phyloP scores from a whole-genome alignment of 2,797 vertebrate genomes.

The Falco biarmicus region DNA sequence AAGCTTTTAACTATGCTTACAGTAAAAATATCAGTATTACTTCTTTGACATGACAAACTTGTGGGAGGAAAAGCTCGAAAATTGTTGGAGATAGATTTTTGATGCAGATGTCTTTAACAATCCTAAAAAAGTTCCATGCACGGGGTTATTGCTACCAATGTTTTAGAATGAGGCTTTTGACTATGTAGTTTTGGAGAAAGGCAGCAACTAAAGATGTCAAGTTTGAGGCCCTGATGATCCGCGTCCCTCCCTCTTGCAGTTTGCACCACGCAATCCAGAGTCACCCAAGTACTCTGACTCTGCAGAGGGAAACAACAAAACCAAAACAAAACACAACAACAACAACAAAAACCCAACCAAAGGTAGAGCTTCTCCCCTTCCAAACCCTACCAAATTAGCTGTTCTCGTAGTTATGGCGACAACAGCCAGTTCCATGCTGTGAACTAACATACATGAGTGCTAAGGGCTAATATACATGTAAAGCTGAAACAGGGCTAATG shows the following conservation, averaged over 20 bases:
- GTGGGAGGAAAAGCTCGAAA: background rate
- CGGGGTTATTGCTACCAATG: background rate
- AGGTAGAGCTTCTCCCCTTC: background rate
- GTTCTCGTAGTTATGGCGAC: background rate
- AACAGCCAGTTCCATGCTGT: background rate
- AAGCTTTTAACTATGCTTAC: background rate
- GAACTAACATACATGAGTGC: background rate
- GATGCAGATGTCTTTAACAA: background rate
- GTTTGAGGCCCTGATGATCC: background rate
- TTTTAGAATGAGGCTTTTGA: background rate
- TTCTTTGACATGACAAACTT: background rate
- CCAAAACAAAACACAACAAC: background rate
- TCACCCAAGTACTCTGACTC: background rate
- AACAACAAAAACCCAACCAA: background rate
- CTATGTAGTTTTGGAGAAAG: background rate
- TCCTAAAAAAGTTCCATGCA: background rate
- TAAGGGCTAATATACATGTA: background rate
- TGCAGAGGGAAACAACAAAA: background rate
- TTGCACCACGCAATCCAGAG: background rate
- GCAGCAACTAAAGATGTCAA: background rate
- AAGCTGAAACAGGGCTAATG: background rate
- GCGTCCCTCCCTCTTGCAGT: background rate
- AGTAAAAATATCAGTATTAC: background rate
- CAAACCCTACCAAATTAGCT: background rate
- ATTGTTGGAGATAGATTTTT: background rate